Evolutionary conservation across 2,797 vertebrate genomes (phyloP).

Genomic region (Pseudochaenichthys georgianus): DNA sequence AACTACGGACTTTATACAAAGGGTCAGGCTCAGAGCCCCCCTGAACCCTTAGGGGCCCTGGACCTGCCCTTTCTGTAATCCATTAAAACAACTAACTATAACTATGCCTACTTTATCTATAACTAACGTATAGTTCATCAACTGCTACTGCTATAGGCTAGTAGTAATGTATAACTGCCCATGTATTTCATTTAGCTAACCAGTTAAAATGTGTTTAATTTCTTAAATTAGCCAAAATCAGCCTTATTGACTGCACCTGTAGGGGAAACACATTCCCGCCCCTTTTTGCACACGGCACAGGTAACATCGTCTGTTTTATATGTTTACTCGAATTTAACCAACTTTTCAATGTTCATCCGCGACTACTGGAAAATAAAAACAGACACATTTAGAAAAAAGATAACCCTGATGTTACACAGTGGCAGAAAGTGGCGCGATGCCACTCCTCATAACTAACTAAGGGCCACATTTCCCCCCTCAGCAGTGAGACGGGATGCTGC

Average conservation of each 20-base stretch:
- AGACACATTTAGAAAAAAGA: neutral
- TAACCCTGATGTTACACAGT: neutral
- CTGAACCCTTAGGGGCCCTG: too few relatives aligned
- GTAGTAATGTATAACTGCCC: neutral
- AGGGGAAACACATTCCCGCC: neutral
- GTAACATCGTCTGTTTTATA: neutral
- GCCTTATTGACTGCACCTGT: neutral
- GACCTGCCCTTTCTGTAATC: too few relatives aligned
- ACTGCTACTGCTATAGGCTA: too few relatives aligned
- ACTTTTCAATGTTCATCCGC: neutral
- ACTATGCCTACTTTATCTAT: too few relatives aligned
- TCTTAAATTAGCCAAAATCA: neutral
- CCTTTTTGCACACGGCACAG: neutral
- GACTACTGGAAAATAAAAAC: neutral
- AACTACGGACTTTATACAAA: too few relatives aligned
- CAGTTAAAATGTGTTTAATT: neutral
- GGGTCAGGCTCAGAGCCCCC: too few relatives aligned
- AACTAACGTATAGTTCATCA: neutral
- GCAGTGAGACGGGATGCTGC: conserved; percentile 65
- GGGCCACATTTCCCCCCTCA: conserved; percentile 50
- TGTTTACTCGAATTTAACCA: neutral
- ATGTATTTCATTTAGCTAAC: neutral
- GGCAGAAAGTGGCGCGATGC: conserved; percentile 40
- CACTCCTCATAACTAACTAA: conserved; percentile 66
- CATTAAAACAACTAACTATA: too few relatives aligned